These are phyloP conservation scores for Psephotus haematonotus DNA, from an alignment of 2,113 vertebrate species.

Conservation along the genomic window DNA sequence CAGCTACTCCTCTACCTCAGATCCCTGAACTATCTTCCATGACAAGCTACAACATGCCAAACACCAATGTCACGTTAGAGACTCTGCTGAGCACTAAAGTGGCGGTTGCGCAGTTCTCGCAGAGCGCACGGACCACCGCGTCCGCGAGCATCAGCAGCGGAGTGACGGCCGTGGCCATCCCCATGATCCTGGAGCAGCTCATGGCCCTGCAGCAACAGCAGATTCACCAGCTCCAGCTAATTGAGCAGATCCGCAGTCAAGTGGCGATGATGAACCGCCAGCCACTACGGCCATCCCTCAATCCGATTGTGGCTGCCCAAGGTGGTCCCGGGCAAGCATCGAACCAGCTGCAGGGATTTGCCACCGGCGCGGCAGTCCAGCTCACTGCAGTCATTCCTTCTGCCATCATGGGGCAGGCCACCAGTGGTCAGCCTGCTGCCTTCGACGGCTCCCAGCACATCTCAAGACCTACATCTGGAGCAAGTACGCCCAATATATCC, in stretches of 20 bases:
- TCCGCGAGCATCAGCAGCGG: slow-evolving; percentile 58
- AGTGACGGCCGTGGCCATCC: slow-evolving; percentile 88
- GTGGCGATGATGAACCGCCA: slow-evolving; percentile 95
- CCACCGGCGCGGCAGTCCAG: slow-evolving; percentile 83
- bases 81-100: slow-evolving; percentile 96
- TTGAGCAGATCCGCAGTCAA: slow-evolving; percentile 97
- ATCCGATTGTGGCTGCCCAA: slow-evolving; percentile 71
- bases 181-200: slow-evolving; percentile 96
- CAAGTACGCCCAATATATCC: slow-evolving; percentile 78
- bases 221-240: slow-evolving; percentile 96
- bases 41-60: slow-evolving; percentile 88
- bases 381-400: slow-evolving; percentile 83
- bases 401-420: slow-evolving; percentile 69
- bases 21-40: slow-evolving; percentile 80
- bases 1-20: slow-evolving; percentile 84
- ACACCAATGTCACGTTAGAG: slow-evolving; percentile 97
- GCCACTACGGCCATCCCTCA: slow-evolving; percentile 79
- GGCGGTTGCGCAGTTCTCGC: slow-evolving; percentile 96
- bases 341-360: slow-evolving; percentile 87
- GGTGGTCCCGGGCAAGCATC: slow-evolving; percentile 74
- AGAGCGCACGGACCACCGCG: slow-evolving; percentile 79
- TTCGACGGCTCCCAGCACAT: slow-evolving; percentile 82
- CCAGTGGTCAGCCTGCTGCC: slow-evolving; percentile 73
- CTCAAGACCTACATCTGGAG: slow-evolving; percentile 80
- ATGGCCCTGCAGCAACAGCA: slow-evolving; percentile 98